These are phyloP conservation scores for Cryptomyrus ogoouensis DNA, from an alignment of 2,113 vertebrate genomes.

Conservation along the genomic window DNA sequence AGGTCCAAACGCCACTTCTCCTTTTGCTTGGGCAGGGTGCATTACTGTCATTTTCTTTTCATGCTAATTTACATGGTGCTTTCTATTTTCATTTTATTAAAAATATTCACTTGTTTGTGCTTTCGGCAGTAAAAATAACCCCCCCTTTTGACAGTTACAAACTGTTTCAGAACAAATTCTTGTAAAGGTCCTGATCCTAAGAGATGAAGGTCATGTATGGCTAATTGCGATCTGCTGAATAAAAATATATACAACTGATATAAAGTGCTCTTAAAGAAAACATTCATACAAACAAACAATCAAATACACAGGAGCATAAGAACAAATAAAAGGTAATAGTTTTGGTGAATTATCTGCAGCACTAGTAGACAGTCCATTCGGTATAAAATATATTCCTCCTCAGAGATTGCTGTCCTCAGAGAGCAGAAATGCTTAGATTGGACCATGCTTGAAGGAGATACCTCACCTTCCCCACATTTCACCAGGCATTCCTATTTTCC, in stretches of 20 bases:
- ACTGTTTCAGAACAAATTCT: constrained; percentile 15
- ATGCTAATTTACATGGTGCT: constrained; percentile 43
- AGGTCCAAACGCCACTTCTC: constrained; percentile 46
- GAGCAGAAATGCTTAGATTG: neutral
- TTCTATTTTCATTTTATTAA: constrained; percentile 31
- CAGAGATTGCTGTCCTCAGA: neutral
- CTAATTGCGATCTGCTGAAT: constrained; percentile 15
- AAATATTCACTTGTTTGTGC: constrained; percentile 43
- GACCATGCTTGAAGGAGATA: neutral
- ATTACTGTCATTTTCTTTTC: constrained; percentile 45
- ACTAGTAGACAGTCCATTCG: neutral
- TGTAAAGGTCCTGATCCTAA: constrained; percentile 10
- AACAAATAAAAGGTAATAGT: constrained; percentile 1
- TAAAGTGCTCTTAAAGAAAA: constrained; percentile 27
- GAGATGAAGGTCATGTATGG: constrained; percentile 18
- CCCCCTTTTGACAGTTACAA: constrained; percentile 26
- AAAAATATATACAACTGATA: constrained; percentile 9
- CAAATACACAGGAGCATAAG: constrained; percentile 25
- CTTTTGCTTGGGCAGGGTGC: constrained; percentile 54
- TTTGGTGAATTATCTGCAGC: constrained; percentile 10
- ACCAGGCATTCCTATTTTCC: neutral
- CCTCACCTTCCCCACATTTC: neutral
- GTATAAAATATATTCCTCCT: neutral
- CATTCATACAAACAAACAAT: constrained; percentile 15
- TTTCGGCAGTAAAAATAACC: constrained; percentile 42